Evolutionary conservation across 2,888 invertebrate genomes (phyloP), one percentile per base, ranked within the genome.

Genomic region (Plagodis dolabraria): DNA sequence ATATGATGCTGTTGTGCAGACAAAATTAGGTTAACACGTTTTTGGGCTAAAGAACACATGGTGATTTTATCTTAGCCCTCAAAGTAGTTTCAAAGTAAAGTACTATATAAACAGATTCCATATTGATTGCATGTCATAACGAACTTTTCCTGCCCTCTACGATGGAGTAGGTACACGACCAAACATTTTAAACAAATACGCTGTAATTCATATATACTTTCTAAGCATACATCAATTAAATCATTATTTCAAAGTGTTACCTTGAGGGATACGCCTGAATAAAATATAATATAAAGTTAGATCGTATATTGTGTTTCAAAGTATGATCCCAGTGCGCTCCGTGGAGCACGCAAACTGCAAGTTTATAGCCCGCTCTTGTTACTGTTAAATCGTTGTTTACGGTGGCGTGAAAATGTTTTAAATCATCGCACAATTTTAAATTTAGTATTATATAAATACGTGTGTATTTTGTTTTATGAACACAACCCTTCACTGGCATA

Each of bases 221-320:
- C 46, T 42, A 47, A 33, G 34, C 11, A 22, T 22, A 22, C 22
- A 22, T 22, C 22, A 22, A 22, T 22, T 22, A 22, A 2, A 22
- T 35, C 34, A 47, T 47, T 42, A 54, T 11, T 42, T 34, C 22
- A 54, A 34, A 57, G 61, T 64, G 49, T 64, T 53, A 55, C 59
- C 55, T 47, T 44, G 34, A 51, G 55, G 57, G 57, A 60, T 65
- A 56, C 47, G 50, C 59, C 47, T 52, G 49, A 64, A 66, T 68
- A 72, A 49, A 49, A 53, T 53, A 40, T 44, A 67, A 71, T 57
- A 71, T 57, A 69, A 68, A 68, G 65, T 68, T 70, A 61, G 47
- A 62, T 64, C 50, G 64, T 63, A 60, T 67, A 63, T 61, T 49
- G 47, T 59, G 61, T 63, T 64, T 57, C 60, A 51, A 66, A 70